phyloP scores from a whole-genome alignment of 2,797 vertebrate species.

The Anguilla megastoma region DNA sequence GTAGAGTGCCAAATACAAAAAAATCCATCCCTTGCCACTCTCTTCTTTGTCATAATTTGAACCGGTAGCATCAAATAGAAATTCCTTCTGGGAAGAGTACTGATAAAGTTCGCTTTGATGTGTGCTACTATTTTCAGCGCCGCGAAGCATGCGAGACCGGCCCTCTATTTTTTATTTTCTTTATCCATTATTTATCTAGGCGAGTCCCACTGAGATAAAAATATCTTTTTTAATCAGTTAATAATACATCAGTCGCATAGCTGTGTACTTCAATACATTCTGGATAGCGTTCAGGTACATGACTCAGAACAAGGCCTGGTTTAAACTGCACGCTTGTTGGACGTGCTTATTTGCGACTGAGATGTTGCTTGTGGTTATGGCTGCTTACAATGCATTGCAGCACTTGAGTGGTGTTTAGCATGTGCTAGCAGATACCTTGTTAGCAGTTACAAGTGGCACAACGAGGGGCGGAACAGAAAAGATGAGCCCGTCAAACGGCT shows the following conservation, averaged over 20 bases:
- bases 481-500: not conserved
- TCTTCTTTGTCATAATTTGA: not conserved
- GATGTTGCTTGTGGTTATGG: not conserved
- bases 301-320: not conserved
- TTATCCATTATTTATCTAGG: not conserved
- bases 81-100: not conserved
- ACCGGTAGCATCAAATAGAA: not conserved
- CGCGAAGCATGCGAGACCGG: not conserved
- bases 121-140: not conserved
- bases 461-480: not conserved
- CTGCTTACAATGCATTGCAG: not conserved
- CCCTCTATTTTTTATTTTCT: not conserved
- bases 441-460: not conserved
- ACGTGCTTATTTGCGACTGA: not conserved
- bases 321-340: not conserved
- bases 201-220: not conserved
- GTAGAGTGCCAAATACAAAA: not conserved
- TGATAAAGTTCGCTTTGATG: not conserved
- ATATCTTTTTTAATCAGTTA: not conserved
- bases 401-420: not conserved
- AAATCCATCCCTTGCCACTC: not conserved
- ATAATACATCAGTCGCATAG: not conserved
- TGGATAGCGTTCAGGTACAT: not conserved
- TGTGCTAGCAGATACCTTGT: not conserved
- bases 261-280: not conserved